Base-by-base conservation (phyloP, 1,140 invertebrate genomes). In the Aphelenchoides avenae region DNA sequence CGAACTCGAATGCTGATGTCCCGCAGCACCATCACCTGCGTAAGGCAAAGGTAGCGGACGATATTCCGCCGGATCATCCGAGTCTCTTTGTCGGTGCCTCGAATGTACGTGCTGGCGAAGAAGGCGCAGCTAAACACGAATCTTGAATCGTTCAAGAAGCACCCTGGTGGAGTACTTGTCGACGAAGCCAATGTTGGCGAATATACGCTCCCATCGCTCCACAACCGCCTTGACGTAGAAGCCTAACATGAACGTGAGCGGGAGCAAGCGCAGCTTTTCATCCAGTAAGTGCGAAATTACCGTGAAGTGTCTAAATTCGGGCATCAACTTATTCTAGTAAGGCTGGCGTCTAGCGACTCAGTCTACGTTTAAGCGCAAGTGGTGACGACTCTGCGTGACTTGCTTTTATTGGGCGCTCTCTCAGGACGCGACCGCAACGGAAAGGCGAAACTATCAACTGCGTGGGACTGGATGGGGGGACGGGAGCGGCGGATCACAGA, bases 1-100 rank as follows among this genome's bases (percentile, higher is more conserved):
- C 91, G 91, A 0, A 91, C 89, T 7, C 86, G 82, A 0, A 89
- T 87, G 46, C 88, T 89, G 48, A 92, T 86, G 77, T 87, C 87
- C 1, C 85, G 84, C 33, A 86, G 77, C 5, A 85, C 83, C 27
- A 86, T 79, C 56, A 86, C 84, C 26, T 85, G 77, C 13, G 83
- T 82, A 13, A 86, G 78, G 66, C 85, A 85, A 44, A 85, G 77
- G 68, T 86, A 87, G 27, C 85, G 78, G 81, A 86, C 84, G 33
- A 86, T 72, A 5, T 84, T 81, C 49, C 85, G 78, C 39, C 89
- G 81, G 83, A 91, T 88, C 30, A 91, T 81, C 48, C 88, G 84
- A n/a, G 87, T 87, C 57, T 87, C 83, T 59, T 91, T 89, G 73
- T 91, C 88, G 2, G 44, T 31, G 15, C 63, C 63, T 7, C 48